Conservation (phyloP, 2,113 vertebrate species). For the Spheniscus mendiculus region DNA sequence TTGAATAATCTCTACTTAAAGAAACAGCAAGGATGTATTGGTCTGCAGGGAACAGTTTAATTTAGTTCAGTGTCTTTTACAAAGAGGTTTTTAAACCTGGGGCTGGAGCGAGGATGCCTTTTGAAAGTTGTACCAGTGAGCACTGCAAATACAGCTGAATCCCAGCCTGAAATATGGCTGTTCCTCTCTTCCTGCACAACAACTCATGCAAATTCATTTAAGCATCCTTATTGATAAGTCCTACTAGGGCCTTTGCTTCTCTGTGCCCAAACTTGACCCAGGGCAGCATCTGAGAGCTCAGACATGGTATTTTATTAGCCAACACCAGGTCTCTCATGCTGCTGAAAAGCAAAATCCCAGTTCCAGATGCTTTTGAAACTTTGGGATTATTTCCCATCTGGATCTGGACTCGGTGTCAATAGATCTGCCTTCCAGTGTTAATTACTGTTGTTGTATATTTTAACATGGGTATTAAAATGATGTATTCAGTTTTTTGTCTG, state of each 20-base stretch:
- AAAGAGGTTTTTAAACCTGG: neutral
- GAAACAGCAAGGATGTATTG: neutral
- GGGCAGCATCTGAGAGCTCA: neutral
- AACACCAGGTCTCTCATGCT: neutral
- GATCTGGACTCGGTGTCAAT: neutral
- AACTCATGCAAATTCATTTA: neutral
- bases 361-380: neutral
- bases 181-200: neutral
- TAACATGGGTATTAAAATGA: neutral
- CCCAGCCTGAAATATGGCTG: neutral
- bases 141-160: neutral
- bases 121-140: neutral
- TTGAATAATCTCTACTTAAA: neutral
- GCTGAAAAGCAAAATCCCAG: neutral
- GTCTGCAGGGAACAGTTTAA: neutral
- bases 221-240: neutral
- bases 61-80: neutral
- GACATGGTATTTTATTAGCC: neutral
- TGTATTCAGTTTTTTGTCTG: neutral
- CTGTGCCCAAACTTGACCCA: neutral
- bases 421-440: neutral
- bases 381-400: neutral
- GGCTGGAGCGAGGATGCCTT: neutral
- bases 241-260: neutral
- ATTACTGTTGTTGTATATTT: neutral